These are phyloP conservation scores for Alouatta caraya DNA, from an alignment of 2,797 vertebrate species.

Conservation along the genomic window DNA sequence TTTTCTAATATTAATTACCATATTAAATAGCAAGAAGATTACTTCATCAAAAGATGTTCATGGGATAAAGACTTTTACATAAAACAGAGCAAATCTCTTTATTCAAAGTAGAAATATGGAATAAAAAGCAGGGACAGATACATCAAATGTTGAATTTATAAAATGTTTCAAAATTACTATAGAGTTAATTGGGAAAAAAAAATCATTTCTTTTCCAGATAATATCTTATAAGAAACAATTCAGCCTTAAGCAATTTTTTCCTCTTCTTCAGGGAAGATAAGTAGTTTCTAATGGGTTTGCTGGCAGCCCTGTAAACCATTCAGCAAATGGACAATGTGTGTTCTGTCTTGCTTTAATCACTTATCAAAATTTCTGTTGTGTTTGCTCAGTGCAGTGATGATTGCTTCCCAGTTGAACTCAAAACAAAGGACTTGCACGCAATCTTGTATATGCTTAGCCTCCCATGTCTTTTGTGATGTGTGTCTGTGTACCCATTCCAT, in stretches of 20 bases:
- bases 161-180: conserved; percentile 6
- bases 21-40: not conserved
- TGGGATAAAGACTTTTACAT: not conserved
- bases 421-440: conserved; percentile 15
- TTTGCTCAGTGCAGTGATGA: not conserved
- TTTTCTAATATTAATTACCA: conserved; percentile 46
- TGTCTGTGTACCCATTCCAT: not conserved
- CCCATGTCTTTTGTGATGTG: not conserved
- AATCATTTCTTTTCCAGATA: conserved; percentile 11
- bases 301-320: conserved; percentile 38
- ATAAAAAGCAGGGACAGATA: not conserved
- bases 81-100: not conserved
- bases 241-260: conserved; percentile 31
- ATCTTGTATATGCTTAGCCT: not conserved
- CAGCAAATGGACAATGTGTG: conserved; percentile 20
- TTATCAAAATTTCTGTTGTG: conserved; percentile 34
- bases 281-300: conserved; percentile 54
- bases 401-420: conserved; percentile 51
- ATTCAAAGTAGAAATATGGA: not conserved
- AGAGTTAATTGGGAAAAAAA: conserved; percentile 38
- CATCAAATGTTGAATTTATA: not conserved
- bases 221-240: conserved; percentile 48
- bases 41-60: conserved; percentile 5
- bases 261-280: conserved; percentile 29
- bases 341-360: conserved; percentile 52